Evolutionary conservation across 2,888 invertebrate species (phyloP).

Genomic region (Acheta domesticus): DNA sequence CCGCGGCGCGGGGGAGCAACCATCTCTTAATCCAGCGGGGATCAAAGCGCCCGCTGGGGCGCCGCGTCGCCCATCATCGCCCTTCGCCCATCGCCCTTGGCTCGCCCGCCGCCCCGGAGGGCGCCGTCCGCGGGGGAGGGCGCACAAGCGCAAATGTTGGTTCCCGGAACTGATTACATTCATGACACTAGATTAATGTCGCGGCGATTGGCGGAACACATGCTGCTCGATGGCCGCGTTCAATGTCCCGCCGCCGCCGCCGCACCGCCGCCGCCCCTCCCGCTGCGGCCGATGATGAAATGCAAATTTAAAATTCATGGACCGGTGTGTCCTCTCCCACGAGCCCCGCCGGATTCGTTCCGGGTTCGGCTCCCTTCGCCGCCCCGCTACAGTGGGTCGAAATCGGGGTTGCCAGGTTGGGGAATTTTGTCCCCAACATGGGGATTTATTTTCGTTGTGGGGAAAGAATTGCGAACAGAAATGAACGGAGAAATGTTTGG

Average conservation of each 20-base stretch:
- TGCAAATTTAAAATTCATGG: conserved; percentile 34
- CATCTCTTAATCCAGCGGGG: no score
- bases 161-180: conserved; percentile 9
- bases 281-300: conserved; percentile 23
- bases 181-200: conserved; percentile 4
- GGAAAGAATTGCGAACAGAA: no score
- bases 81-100: no score
- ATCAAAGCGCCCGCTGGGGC: no score
- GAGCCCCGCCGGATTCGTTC: conserved; percentile 25
- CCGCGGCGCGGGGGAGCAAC: no score
- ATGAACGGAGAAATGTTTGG: no score
- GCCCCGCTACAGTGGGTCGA: neutral
- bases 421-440: no score
- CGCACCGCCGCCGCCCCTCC: neutral
- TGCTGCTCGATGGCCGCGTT: neutral
- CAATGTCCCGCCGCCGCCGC: neutral
- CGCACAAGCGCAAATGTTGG: neutral
- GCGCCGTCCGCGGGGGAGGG: no score
- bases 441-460: no score
- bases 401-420: no score
- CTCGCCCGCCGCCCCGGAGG: no score
- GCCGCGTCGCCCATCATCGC: no score
- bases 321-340: conserved; percentile 23
- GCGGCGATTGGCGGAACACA: conserved; percentile 20
- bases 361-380: conserved; percentile 20